These are phyloP conservation scores for Caiman crocodilus DNA, from an alignment of 2,797 vertebrate species.

Conservation along the genomic window DNA sequence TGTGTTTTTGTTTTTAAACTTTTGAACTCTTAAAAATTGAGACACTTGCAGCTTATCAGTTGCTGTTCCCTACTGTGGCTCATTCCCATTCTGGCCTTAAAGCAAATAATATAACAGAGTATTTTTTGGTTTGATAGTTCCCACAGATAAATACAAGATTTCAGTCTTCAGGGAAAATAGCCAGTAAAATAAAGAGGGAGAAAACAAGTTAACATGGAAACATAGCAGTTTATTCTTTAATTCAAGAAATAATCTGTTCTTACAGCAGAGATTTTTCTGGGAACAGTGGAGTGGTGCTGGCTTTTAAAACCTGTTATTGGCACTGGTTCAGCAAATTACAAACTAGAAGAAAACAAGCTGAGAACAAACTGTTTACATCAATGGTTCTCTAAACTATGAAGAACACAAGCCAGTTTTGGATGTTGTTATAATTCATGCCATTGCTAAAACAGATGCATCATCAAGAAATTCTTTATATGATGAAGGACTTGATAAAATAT, in stretches of 20 bases:
- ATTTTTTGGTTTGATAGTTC: neutral
- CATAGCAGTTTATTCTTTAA: neutral
- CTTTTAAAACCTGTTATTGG: neutral
- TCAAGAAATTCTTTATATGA: conserved; percentile 1
- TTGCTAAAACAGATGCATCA: conserved; percentile 16
- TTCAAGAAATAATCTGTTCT: neutral
- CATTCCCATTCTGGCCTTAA: neutral
- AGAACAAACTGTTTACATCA: conserved; percentile 39
- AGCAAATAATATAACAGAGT: neutral
- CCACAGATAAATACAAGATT: neutral
- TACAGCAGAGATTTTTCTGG: neutral
- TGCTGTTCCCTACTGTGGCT: neutral
- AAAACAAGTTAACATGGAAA: neutral
- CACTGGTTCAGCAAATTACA: neutral
- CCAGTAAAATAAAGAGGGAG: neutral
- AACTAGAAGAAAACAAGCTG: neutral
- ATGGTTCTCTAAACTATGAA: conserved; percentile 26
- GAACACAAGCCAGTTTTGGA: neutral
- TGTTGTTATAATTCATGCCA: conserved; percentile 22
- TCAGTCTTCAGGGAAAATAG: neutral
- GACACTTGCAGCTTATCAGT: neutral
- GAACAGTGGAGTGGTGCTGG: neutral
- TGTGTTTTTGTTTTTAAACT: neutral
- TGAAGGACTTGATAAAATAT: conserved; percentile 18
- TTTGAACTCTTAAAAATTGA: neutral